These are phyloP conservation scores for Bactericera cockerelli DNA, from an alignment of 1,140 invertebrate species.

Conservation along the genomic window DNA sequence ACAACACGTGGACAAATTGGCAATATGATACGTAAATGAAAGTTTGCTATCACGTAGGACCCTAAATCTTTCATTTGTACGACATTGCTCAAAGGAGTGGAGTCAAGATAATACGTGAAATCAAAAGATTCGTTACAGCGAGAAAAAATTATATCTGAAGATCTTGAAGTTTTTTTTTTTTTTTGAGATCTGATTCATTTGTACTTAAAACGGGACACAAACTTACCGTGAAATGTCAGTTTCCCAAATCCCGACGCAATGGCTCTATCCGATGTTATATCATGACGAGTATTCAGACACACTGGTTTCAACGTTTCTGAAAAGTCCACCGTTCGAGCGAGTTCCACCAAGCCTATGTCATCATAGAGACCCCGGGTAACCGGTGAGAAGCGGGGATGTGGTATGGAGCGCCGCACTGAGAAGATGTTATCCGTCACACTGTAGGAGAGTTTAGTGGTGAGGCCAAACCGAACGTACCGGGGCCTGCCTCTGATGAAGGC, in stretches of 20 bases:
- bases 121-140: too few relatives aligned
- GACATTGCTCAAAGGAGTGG: too few relatives aligned
- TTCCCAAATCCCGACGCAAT: constrained; percentile 2
- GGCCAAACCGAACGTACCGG: background rate
- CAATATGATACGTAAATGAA: too few relatives aligned
- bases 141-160: too few relatives aligned
- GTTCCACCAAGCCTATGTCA: background rate
- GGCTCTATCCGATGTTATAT: background rate
- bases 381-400: background rate
- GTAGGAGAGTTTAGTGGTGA: constrained; percentile 1
- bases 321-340: background rate
- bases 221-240: background rate
- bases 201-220: too few relatives aligned
- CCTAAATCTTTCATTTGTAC: too few relatives aligned
- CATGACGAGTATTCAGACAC: background rate
- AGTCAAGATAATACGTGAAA: too few relatives aligned
- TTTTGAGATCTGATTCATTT: too few relatives aligned
- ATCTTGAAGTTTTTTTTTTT: too few relatives aligned
- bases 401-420: background rate
- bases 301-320: background rate
- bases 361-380: background rate
- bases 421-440: background rate
- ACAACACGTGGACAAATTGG: too few relatives aligned
- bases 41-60: too few relatives aligned
- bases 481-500: background rate